Evolutionary conservation across 2,888 invertebrate species (phyloP), one percentile per base, ranked within the genome.

Genomic region (Microctonus hyperodae): DNA sequence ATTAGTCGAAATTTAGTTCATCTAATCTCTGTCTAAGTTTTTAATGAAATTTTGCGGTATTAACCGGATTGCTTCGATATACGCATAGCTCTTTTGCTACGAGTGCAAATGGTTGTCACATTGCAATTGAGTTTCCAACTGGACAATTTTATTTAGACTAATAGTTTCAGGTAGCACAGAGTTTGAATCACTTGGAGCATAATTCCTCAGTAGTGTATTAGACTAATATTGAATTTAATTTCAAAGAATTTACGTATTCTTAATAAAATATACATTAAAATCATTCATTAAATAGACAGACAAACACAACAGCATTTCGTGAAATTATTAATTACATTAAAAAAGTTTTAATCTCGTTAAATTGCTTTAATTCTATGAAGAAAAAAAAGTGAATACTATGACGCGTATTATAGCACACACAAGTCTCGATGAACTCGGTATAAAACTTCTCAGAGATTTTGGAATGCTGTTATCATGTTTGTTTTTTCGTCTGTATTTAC

Each of bases 1-100:
- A 76, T 77, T 69, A 64, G 61, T 53, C 58, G 50, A 66, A 71
- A 72, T 71, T 73, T 73, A 73, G 75, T 78, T 78, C 75, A 64
- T 68, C 71, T 74, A 76, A 79, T 76, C 76, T 71, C 44, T 56
- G 50, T 16, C 23, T 58, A 64, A 66, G 57, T 66, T 70, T 64
- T 69, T 65, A 70, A 68, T 68, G 68, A 68, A 62, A 70, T 70
- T 70, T 65, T 59, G 65, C 48, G 59, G 65, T 56, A 28, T 31
- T 50, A 58, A 25, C n/a, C 51, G 51, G 63, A 70, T 70, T 53
- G 51, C 33, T 37, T 53, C 23, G 20, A 50, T 31, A 25, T 20
- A 33, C 48, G 9, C 48, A 33, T 28, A 25, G 16, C 35, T 33
- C 48, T 50, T 51, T 63, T 53, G 28, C 37, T 16, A 37, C 20